A percentile compares a stretch with the other conserved stretches of the same genome.
These are phyloP conservation scores for Sympetrum striolatum DNA, from an alignment of 2,888 invertebrate species.

Conservation along the genomic window DNA sequence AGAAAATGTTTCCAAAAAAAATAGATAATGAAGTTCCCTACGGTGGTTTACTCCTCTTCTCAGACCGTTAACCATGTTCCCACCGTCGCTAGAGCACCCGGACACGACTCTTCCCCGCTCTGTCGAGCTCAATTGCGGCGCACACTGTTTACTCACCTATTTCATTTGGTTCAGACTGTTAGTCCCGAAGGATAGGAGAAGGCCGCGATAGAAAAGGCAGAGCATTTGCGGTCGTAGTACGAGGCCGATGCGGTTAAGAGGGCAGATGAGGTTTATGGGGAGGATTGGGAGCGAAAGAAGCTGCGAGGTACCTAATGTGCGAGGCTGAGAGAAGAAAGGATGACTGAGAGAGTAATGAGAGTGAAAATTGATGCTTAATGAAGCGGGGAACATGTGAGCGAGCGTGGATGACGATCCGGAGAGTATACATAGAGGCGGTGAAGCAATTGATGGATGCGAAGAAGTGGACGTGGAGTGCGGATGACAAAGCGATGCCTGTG, in stretches of 20 bases:
- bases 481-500: background rate
- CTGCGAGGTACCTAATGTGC: background rate
- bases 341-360: background rate
- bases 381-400: background rate
- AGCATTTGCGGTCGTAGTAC: background rate
- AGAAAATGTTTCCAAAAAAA: too few species aligned
- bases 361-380: background rate
- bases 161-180: slow-evolving; percentile 6
- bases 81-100: background rate
- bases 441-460: background rate
- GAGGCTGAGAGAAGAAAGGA: background rate
- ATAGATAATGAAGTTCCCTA: background rate
- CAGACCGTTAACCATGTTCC: background rate
- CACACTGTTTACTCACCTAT: slow-evolving; percentile 37
- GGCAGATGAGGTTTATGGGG: background rate
- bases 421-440: background rate
- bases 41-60: background rate
- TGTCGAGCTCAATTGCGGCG: background rate
- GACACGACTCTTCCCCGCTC: slow-evolving; percentile 32
- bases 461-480: background rate
- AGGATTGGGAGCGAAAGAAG: background rate
- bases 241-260: background rate
- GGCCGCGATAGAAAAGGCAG: background rate
- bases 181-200: background rate
- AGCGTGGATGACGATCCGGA: background rate